Base-by-base conservation (phyloP, 2,888 invertebrate genomes). In the Timema cristinae region DNA sequence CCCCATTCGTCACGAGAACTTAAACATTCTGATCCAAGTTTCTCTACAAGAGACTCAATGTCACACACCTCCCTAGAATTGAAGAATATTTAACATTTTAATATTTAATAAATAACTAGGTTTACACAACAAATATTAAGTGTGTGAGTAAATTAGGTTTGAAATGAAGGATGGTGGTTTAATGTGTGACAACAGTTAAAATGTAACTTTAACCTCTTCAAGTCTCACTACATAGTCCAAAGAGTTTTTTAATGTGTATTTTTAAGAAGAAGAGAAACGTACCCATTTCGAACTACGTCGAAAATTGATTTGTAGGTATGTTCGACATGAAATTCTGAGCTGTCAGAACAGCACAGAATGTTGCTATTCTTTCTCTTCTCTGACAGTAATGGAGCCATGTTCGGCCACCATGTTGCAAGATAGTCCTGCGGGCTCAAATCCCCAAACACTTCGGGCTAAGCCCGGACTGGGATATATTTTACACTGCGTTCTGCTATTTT, bases 361-460 rank as follows among this genome's bases (percentile, higher is more conserved):
- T 83, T 85, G 76, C 81, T 84, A 73, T 86, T 86, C 85, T 77
- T 83, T 84, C 73, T 84, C 84, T 54, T 75, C 73, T 10, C 69
- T 69, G 32, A 74, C 74, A 50, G 75, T 71, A 48, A 73, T 90
- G 77, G 87, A 85, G 77, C 76, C 75, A 71, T 76, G 77, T 70
- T 91, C 91, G 6, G 90, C 89, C 73, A 90, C 90, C 91, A 91
- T 91, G 79, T 89, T 89, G 84, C 91, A 91, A 77, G 90, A 90
- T 51, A 74, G 75, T 82, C 89, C 89, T 84, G 89, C 90, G 85
- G 87, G 87, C 85, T 90, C 90, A 86, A 92, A 86, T 83, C 92
- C 92, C 93, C 93, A 93, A 82, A 93, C 93, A 84, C 92, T 93
- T 82, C 92, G 92, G 84, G 93, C 93, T 84, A 92, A 91, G 88